Evolutionary conservation across 2,888 invertebrate genomes (phyloP).

Genomic region (Synergus itoensis): DNA sequence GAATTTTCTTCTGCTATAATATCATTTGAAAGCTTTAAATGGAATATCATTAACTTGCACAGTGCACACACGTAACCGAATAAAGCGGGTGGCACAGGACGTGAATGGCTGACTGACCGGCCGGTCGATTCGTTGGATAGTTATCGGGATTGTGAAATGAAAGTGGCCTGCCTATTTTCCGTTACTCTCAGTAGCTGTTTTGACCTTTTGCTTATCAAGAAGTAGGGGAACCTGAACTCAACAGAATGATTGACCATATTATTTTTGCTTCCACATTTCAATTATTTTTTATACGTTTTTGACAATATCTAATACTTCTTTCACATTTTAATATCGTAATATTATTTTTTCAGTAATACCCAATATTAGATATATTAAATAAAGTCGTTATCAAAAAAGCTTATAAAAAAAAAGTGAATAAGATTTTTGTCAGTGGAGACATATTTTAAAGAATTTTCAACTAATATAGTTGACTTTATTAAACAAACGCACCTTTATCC

Average conservation of each 20-base stretch:
- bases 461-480: background rate
- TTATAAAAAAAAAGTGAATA: background rate
- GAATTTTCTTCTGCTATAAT: too few relatives aligned
- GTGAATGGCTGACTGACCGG: conserved; percentile 17
- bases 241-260: background rate
- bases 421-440: background rate
- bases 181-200: conserved; percentile 56
- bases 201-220: conserved; percentile 64
- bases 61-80: background rate
- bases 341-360: background rate
- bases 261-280: background rate
- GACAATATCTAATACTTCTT: background rate
- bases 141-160: conserved; percentile 64
- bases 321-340: background rate
- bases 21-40: background rate
- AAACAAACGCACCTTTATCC: conserved; percentile 16
- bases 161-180: conserved; percentile 58
- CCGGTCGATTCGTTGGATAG: background rate
- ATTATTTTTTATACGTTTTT: background rate
- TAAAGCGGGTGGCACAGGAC: conserved; percentile 10
- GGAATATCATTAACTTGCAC: background rate
- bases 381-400: background rate
- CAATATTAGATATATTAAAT: background rate
- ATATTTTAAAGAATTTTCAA: background rate
- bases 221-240: background rate